Evolutionary conservation across 2,888 invertebrate species (phyloP).

Genomic region (Brassicogethes aeneus): DNA sequence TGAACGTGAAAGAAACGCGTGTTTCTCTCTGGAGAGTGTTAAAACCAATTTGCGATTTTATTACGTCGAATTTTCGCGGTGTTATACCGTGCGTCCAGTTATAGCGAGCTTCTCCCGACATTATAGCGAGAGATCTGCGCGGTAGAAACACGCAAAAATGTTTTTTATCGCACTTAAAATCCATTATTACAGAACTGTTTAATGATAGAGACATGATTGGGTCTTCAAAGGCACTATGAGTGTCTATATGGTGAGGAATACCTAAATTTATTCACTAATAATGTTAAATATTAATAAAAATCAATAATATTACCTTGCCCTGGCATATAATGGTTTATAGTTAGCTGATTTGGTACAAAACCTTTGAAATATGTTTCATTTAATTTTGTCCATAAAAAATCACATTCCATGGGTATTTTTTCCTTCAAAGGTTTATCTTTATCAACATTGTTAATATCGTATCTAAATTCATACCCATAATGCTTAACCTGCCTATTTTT

Average conservation of each 20-base stretch:
- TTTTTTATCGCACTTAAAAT: slow-evolving; percentile 61
- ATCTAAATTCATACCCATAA: slow-evolving; percentile 87
- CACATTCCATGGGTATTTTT: slow-evolving; percentile 62
- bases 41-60: slow-evolving; percentile 46
- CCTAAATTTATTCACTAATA: too few species aligned
- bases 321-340: slow-evolving; percentile 73
- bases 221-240: slow-evolving; percentile 87
- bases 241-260: slow-evolving; percentile 93
- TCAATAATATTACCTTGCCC: slow-evolving; percentile 62
- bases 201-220: slow-evolving; percentile 82
- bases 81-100: slow-evolving; percentile 86
- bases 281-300: too few species aligned
- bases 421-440: slow-evolving; percentile 54
- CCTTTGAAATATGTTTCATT: slow-evolving; percentile 33
- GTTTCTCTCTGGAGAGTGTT: slow-evolving; percentile 46
- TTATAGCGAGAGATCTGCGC: slow-evolving; percentile 63
- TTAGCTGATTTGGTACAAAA: slow-evolving; percentile 68
- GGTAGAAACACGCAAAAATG: slow-evolving; percentile 59
- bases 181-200: slow-evolving; percentile 77
- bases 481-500: slow-evolving; percentile 84
- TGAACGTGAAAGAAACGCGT: slow-evolving; percentile 81
- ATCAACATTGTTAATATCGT: slow-evolving; percentile 80
- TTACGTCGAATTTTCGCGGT: slow-evolving; percentile 69
- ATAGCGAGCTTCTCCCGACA: slow-evolving; percentile 64
- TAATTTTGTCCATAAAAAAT: slow-evolving; percentile 54